Evolutionary conservation across 2,113 vertebrate species (phyloP), one percentile per base, ranked within the genome.

Genomic region (Leptobrachium ailaonicum): DNA sequence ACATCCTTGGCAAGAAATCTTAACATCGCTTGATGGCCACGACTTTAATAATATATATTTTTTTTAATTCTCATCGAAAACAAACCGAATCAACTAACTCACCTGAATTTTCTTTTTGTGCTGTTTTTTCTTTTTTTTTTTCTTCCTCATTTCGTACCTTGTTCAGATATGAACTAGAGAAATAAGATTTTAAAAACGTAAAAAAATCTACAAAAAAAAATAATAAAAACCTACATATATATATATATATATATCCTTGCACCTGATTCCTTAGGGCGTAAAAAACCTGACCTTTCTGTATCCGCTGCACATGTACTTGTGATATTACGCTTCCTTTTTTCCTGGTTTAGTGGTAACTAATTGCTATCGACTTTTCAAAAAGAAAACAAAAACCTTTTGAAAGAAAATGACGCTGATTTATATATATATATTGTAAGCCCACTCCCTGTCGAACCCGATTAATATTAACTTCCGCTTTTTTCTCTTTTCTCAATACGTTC

Each of bases 341-440:
- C 84, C 85, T 10, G 47, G 85, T 84, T 86, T 87, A 82, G 84
- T 89, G 87, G 87, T 87, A 88, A 88, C 83, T 87, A 88, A 90
- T 84, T 76, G 84, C 85, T 87, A 87, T 86, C 88, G 79, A 84
- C 83, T 86, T 86, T 84, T 87, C 85, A 85, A 86, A 85, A 88
- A 76, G 74, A 80, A 76, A 84, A 77, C 2, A 71, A 43, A 66
- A 79, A 44, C 62, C 20, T 50, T 80, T 80, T 73, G 78, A 73
- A 80, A 80, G 78, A 14, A 44, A 74, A 73, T 66, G 47, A 66
- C 40, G 58, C 71, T 60, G 71, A 73, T 70, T 80, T 80, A 73
- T 78, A 80, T 80, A 80, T 80, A 80, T 69, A 80, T 69, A 75
- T 73, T 77, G 83, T 71, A 76, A 56, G 75, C 80, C 80, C 66